Evolutionary conservation across 2,888 invertebrate genomes (phyloP).

Genomic region (Netelia inedita): DNA sequence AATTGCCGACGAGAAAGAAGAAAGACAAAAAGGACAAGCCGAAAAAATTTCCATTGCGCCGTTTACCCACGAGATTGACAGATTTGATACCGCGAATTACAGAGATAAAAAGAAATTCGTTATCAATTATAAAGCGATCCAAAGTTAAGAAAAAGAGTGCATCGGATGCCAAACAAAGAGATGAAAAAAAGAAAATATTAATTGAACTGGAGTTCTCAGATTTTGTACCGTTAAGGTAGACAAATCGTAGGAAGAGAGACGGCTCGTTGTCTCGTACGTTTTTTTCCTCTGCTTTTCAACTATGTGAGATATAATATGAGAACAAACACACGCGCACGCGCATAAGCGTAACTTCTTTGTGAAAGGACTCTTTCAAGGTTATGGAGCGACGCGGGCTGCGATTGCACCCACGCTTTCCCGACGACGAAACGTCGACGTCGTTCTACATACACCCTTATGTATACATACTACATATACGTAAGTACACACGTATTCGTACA

Average conservation of each 20-base stretch:
- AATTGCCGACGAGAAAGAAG: background rate
- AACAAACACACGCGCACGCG: slow-evolving; percentile 6
- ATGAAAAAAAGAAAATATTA: background rate
- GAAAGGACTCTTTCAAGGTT: slow-evolving; percentile 60
- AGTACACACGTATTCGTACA: no score
- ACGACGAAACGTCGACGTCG: slow-evolving; percentile 42
- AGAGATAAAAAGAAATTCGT: no score
- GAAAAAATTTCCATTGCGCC: background rate
- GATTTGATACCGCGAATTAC: no score
- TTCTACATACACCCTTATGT: slow-evolving; percentile 32
- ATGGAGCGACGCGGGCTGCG: slow-evolving; percentile 41
- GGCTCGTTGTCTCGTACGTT: slow-evolving; percentile 33
- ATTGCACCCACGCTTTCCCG: slow-evolving; percentile 57
- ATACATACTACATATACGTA: slow-evolving; percentile 7
- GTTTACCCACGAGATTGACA: no score
- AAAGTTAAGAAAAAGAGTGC: background rate
- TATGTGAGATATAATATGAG: background rate
- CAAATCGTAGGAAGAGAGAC: background rate
- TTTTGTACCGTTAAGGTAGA: background rate
- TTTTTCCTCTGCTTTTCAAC: background rate
- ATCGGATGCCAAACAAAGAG: background rate
- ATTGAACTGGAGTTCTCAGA: slow-evolving; percentile 7
- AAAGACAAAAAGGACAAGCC: background rate
- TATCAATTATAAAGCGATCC: no score
- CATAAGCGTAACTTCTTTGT: slow-evolving; percentile 23